phyloP scores from a whole-genome alignment of 64 coral and sea anemone species.

The Exaiptasia diaphana region DNA sequence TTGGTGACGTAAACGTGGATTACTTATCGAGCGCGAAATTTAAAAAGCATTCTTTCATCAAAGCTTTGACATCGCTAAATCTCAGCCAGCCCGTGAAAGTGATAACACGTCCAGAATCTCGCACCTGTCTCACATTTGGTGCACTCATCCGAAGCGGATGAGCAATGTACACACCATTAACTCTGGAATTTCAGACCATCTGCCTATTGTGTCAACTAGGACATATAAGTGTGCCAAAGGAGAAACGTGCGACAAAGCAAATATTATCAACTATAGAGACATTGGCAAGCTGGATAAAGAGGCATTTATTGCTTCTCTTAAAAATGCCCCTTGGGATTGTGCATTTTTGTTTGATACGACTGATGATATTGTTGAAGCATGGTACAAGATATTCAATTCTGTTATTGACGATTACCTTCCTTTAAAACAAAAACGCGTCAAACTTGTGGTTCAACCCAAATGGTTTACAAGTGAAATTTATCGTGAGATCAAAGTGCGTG shows the following conservation, averaged over 20 bases:
- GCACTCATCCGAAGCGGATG: slow-evolving; percentile 35
- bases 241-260: background rate
- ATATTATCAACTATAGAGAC: slow-evolving; percentile 22
- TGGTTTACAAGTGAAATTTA: slow-evolving; percentile 11
- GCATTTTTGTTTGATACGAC: slow-evolving; percentile 53
- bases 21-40: background rate
- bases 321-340: slow-evolving; percentile 35
- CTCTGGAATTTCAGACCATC: slow-evolving; percentile 48
- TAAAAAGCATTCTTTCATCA: slow-evolving; percentile 50
- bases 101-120: slow-evolving; percentile 45
- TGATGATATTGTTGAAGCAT: slow-evolving; percentile 30
- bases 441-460: background rate
- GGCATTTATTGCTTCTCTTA: background rate
- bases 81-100: slow-evolving; percentile 18
- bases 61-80: slow-evolving; percentile 33
- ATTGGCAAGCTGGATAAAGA: slow-evolving; percentile 19
- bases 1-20: slow-evolving; percentile 52
- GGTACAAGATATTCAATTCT: slow-evolving; percentile 25
- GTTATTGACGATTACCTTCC: background rate
- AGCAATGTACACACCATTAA: background rate
- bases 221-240: background rate
- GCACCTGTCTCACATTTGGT: slow-evolving; percentile 60
- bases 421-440: slow-evolving; percentile 23
- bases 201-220: slow-evolving; percentile 49
- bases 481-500: background rate